These are phyloP conservation scores for Garrulus glandarius DNA, from an alignment of 2,797 vertebrate species.

Conservation along the genomic window DNA sequence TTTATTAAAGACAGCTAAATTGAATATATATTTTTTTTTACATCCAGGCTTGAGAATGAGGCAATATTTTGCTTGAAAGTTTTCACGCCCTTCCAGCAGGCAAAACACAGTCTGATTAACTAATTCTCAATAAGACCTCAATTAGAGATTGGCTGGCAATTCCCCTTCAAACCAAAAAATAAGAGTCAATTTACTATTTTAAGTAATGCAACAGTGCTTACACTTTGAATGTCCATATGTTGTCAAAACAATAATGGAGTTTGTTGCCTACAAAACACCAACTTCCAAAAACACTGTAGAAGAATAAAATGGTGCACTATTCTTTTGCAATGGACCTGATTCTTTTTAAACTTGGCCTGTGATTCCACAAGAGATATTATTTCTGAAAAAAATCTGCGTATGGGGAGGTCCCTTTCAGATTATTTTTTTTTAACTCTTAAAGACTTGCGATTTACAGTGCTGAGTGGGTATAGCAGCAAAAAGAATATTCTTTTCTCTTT, in stretches of 20 bases:
- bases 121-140: conserved; percentile 12
- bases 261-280: background rate
- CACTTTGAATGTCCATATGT: background rate
- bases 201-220: background rate
- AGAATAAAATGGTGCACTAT: background rate
- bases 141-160: background rate
- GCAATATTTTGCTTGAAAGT: conserved; percentile 39
- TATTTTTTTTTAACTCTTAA: background rate
- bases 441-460: fast-evolving
- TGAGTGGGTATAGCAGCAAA: background rate
- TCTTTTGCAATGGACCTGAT: background rate
- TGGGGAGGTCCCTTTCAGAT: fast-evolving
- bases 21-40: conserved; percentile 41
- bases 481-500: background rate
- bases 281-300: background rate
- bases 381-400: background rate
- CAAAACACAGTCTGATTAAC: conserved; percentile 33
- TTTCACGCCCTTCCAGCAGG: conserved; percentile 12
- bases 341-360: background rate
- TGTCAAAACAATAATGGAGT: background rate
- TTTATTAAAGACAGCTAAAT: conserved; percentile 62
- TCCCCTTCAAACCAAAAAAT: background rate
- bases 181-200: background rate
- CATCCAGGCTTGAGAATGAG: conserved; percentile 18
- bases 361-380: background rate